Evolutionary conservation across 2,113 vertebrate genomes (phyloP).

Genomic region (Chloebia gouldiae): DNA sequence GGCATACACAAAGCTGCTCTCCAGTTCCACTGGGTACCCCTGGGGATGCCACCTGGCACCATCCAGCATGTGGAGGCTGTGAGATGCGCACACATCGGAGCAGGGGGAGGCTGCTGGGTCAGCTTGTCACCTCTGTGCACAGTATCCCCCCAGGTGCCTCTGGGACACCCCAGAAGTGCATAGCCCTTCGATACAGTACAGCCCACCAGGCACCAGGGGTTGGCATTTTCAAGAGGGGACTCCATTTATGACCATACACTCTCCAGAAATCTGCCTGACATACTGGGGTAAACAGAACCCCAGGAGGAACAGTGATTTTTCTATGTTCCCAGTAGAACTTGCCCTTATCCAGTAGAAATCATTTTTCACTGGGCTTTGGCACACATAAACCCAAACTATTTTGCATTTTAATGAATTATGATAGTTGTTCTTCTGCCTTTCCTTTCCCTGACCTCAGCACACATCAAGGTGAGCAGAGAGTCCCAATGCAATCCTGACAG

Average conservation of each 20-base stretch:
- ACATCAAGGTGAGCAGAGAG: neutral
- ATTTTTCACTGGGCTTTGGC: neutral
- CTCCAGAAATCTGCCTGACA: neutral
- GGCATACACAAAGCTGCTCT: neutral
- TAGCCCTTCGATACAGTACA: neutral
- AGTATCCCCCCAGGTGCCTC: neutral
- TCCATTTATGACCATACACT: neutral
- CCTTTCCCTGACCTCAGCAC: neutral
- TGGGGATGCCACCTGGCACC: neutral
- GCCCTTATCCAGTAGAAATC: neutral
- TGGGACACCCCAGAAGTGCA: neutral
- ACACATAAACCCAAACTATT: neutral
- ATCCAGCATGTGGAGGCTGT: neutral
- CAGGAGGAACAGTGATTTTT: accelerated
- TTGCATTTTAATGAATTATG: neutral
- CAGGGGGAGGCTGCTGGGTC: neutral
- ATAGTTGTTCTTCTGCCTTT: neutral
- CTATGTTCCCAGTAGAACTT: neutral
- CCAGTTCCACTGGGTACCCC: neutral
- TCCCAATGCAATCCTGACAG: accelerated
- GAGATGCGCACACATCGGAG: accelerated
- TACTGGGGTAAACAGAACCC: neutral
- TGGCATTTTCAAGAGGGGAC: neutral
- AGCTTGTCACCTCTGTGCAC: neutral
- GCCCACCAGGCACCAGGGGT: neutral